phyloP scores from a whole-genome alignment of 2,888 invertebrate genomes.

The Alloplasta piceator region DNA sequence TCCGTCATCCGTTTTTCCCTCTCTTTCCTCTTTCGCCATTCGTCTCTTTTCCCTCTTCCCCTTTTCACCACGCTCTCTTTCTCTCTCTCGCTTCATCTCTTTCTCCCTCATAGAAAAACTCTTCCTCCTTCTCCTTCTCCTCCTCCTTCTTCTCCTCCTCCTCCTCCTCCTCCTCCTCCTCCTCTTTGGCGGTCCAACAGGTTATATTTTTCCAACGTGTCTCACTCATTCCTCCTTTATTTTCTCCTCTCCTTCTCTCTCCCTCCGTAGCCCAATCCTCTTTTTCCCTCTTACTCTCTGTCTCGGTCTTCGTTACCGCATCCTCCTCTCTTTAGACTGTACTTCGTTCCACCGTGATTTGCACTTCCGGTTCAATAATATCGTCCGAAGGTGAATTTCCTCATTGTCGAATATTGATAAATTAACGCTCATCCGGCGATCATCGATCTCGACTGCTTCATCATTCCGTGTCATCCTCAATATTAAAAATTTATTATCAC shows the following conservation, averaged over 20 bases:
- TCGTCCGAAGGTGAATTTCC: slow-evolving; percentile 46
- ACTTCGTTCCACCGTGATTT: slow-evolving; percentile 38
- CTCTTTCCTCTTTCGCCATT: slow-evolving; percentile 56
- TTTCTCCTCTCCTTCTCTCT: slow-evolving; percentile 45
- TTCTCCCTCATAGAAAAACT: slow-evolving; percentile 35
- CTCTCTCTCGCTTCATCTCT: slow-evolving; percentile 62
- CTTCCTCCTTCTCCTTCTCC: slow-evolving; percentile 32
- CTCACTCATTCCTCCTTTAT: slow-evolving; percentile 53
- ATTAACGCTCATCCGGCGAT: slow-evolving; percentile 24
- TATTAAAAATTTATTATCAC: no score
- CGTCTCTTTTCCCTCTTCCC: slow-evolving; percentile 65
- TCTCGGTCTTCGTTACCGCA: slow-evolving; percentile 18
- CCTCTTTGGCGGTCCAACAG: slow-evolving; percentile 81
- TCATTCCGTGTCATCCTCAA: no score
- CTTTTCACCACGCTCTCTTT: slow-evolving; percentile 67
- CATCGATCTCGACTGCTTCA: no score
- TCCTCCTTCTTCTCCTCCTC: slow-evolving; percentile 33
- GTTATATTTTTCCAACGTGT: slow-evolving; percentile 81
- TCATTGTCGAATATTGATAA: slow-evolving; percentile 38
- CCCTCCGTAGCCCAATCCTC: slow-evolving; percentile 18
- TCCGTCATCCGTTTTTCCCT: slow-evolving; percentile 11
- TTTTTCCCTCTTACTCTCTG: slow-evolving; percentile 37
- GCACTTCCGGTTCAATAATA: slow-evolving; percentile 36
- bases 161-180: slow-evolving; percentile 40
- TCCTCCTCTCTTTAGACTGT: slow-evolving; percentile 26